Percentiles rank a stretch among this genome's conserved stretches.
These are phyloP conservation scores for Cyprinodon brontotheroides DNA, from an alignment of 2,113 vertebrate species.

Conservation along the genomic window DNA sequence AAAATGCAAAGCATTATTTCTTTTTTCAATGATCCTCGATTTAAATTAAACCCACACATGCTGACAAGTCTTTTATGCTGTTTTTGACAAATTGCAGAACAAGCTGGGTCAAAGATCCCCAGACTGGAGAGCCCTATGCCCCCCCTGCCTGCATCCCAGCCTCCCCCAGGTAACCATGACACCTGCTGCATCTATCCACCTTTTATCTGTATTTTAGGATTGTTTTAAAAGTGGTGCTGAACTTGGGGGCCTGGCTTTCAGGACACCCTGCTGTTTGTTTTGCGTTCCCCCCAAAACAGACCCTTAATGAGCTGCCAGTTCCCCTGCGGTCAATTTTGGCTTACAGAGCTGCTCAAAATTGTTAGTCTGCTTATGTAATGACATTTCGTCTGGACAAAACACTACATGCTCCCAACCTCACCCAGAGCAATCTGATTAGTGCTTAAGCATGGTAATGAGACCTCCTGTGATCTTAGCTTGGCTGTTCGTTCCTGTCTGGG, in stretches of 20 bases:
- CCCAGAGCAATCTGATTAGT: conserved; percentile 63
- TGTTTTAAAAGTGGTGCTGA: background rate
- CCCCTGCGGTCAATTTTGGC: conserved; percentile 9
- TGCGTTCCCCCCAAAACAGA: conserved; percentile 4
- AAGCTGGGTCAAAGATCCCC: conserved; percentile 90
- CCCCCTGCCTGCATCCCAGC: conserved; percentile 88
- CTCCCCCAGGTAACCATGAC: conserved; percentile 86
- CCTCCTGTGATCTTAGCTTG: conserved; percentile 29
- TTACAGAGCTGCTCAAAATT: conserved; percentile 37
- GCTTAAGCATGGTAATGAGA: conserved; percentile 57
- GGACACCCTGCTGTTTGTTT: conserved; percentile 10
- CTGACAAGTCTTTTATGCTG: background rate
- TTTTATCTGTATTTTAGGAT: background rate
- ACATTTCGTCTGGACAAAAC: conserved; percentile 41
- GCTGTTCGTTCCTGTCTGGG: conserved; percentile 39
- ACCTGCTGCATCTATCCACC: background rate
- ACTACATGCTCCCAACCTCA: conserved; percentile 18
- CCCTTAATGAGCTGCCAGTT: conserved; percentile 27
- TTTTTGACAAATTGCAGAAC: conserved; percentile 81
- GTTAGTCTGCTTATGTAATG: conserved; percentile 55
- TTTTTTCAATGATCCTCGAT: background rate
- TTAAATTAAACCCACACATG: background rate
- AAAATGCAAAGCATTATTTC: background rate
- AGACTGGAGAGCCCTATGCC: conserved; percentile 92
- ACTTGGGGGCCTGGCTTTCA: background rate